Evolutionary conservation across 2,888 invertebrate species (phyloP), one percentile per base, ranked within the genome.

Genomic region (Synergus itoensis): DNA sequence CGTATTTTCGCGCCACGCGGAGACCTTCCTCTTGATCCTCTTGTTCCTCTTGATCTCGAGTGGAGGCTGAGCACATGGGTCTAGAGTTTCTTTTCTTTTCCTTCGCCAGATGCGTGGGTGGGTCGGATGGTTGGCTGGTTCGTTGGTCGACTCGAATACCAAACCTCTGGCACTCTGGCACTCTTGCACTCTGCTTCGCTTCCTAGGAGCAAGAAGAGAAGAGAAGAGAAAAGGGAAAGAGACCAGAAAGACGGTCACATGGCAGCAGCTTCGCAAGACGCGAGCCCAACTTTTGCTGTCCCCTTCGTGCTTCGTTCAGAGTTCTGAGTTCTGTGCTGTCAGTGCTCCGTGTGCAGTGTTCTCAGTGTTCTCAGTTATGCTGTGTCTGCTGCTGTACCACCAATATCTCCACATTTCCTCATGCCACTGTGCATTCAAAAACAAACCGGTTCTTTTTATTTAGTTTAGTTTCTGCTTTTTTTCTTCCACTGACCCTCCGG

Each of bases 291-390:
- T 75, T 78, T 81, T 36, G 69, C 69, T 73, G 86, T 84, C 84
- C 84, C 86, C 84, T 86, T 86, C 90, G 89, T 53, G 53, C 90
- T 90, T 90, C 90, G 90, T 90, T 86, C 86, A 86, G 87, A 87
- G 86, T 88, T 85, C 86, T 62, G 89, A 45, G 89, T 86, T 88
- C 84, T 84, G 87, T 83, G 80, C 69, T 73, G 69, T 73, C 69
- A 73, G 69, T 69, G 69, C 45, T 16, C 28, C 28, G 28, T 36
- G 69, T 53, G n/a, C 48, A 73, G 69, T 73, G 48, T 53, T 73
- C 69, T 53, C 28, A 48, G 28, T 28, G 41, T 43, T 18, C 41
- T 41, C 43, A 41, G 40, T n/a, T 65, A 43, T 16, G 16, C 40
- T 64, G 21, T 12, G 16, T 36, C 28, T 64, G 64, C 64, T 45